These are phyloP conservation scores for Solenopsis fugax DNA, from an alignment of 1,140 invertebrate genomes.

Conservation along the genomic window DNA sequence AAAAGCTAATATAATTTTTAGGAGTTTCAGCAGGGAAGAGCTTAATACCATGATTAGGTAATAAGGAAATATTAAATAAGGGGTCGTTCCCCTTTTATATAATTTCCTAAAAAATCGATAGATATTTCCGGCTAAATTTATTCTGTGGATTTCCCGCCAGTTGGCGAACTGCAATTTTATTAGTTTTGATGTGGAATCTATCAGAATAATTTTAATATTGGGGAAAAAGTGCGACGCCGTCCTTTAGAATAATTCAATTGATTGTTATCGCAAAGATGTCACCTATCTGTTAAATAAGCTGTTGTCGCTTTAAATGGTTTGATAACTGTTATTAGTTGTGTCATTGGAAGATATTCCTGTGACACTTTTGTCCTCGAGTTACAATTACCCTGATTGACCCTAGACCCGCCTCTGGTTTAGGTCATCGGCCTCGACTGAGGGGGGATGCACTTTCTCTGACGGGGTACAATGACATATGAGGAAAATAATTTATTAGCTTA, in stretches of 20 bases:
- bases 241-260: neutral
- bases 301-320: neutral
- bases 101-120: slow-evolving; percentile 14
- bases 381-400: slow-evolving; percentile 46
- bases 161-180: slow-evolving; percentile 2
- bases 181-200: neutral
- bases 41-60: neutral
- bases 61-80: neutral
- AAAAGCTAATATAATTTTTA: neutral
- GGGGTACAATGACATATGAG: neutral
- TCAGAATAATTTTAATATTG: neutral
- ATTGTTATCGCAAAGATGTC: slow-evolving; percentile 2
- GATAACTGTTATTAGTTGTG: slow-evolving; percentile 1
- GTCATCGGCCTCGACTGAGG: slow-evolving; percentile 3
- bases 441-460: neutral
- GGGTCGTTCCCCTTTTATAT: neutral
- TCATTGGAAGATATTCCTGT: slow-evolving; percentile 25
- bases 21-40: neutral
- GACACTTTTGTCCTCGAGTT: slow-evolving; percentile 39
- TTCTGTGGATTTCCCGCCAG: neutral
- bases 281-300: neutral
- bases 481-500: slow-evolving; percentile 37
- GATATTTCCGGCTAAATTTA: slow-evolving; percentile 5
- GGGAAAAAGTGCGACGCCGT: neutral
- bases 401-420: slow-evolving; percentile 46